These are phyloP conservation scores for Lophotriccus pileatus DNA, from an alignment of 2,797 vertebrate genomes.

Conservation along the genomic window DNA sequence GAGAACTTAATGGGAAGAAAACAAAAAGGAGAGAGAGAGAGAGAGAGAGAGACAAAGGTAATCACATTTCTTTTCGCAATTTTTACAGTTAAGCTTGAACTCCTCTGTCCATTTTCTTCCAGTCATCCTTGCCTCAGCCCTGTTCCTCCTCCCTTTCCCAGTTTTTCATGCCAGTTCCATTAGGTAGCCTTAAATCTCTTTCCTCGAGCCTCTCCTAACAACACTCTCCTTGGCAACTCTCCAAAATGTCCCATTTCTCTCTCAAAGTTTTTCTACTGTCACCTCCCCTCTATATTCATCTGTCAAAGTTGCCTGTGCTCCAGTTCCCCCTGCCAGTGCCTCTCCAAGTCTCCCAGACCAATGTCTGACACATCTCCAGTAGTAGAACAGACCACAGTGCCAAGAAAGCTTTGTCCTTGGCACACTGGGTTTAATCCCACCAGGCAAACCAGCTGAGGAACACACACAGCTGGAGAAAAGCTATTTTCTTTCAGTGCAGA, in stretches of 20 bases:
- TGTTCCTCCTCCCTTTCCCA: neutral
- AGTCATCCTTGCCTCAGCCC: neutral
- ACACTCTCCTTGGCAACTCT: neutral
- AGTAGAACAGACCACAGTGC: neutral
- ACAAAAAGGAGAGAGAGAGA: neutral
- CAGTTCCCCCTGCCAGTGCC: neutral
- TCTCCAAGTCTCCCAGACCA: neutral
- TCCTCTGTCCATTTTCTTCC: neutral
- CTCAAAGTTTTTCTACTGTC: neutral
- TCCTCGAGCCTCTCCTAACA: neutral
- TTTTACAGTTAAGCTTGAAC: neutral
- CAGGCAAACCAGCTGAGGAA: neutral
- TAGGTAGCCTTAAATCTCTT: neutral
- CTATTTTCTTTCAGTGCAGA: neutral
- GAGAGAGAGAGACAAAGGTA: neutral
- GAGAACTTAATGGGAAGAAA: constrained; percentile 73
- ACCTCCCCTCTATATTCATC: neutral
- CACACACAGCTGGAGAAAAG: neutral
- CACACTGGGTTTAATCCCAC: neutral
- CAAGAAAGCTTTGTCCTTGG: neutral
- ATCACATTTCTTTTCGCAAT: neutral
- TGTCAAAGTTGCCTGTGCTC: neutral
- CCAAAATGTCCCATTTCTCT: neutral
- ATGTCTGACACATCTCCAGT: neutral
- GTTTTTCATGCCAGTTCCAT: neutral